These are phyloP conservation scores for Ophioninae sp. DNA, from an alignment of 2,888 invertebrate genomes.

Conservation along the genomic window DNA sequence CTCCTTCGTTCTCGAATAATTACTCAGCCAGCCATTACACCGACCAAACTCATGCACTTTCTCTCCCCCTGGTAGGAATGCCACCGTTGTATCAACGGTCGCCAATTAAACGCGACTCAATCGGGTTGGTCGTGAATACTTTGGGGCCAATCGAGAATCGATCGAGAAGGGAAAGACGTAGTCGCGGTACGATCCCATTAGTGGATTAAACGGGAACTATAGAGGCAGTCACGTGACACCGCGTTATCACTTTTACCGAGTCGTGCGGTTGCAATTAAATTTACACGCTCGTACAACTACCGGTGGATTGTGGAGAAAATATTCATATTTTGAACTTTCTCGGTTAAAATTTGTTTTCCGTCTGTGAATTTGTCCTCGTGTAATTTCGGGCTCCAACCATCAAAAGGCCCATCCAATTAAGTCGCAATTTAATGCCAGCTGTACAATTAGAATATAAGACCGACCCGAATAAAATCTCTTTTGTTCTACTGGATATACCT, in stretches of 20 bases:
- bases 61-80: neutral
- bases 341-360: too few relatives aligned
- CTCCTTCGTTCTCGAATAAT: slow-evolving; percentile 42
- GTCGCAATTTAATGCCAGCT: neutral
- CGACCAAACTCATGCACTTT: neutral
- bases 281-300: neutral
- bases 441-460: neutral
- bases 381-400: neutral
- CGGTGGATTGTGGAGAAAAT: neutral
- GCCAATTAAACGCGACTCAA: slow-evolving; percentile 43
- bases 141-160: slow-evolving; percentile 27
- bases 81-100: slow-evolving; percentile 38
- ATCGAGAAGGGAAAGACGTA: slow-evolving; percentile 16
- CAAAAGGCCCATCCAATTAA: neutral
- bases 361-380: neutral
- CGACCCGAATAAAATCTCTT: neutral
- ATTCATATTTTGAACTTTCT: neutral
- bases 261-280: neutral
- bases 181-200: slow-evolving; percentile 25
- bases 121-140: slow-evolving; percentile 31
- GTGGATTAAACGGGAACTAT: slow-evolving; percentile 26
- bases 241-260: neutral
- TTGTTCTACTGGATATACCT: neutral
- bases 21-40: slow-evolving; percentile 43
- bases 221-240: neutral